A percentile compares a stretch with the other conserved stretches of the same genome.
Evolutionary conservation across 2,797 vertebrate genomes (phyloP).

Genomic region (Syndactyla subalaris): DNA sequence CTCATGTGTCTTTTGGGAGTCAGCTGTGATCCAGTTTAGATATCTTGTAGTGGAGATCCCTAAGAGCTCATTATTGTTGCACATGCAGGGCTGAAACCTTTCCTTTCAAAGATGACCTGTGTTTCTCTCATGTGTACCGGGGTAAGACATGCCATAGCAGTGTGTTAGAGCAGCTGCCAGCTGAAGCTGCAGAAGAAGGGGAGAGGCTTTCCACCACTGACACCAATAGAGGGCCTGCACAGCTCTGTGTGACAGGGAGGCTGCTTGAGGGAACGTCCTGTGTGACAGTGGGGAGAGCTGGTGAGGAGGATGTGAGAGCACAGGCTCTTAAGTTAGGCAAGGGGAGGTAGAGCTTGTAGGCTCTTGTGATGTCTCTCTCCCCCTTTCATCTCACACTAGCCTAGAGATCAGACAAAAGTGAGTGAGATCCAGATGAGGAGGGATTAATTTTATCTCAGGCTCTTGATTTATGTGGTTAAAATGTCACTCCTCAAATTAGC

Average conservation of each 20-base stretch:
- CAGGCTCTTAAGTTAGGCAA: neutral
- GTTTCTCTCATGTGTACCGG: neutral
- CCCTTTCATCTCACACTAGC: accelerated
- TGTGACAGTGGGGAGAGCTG: neutral
- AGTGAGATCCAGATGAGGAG: neutral
- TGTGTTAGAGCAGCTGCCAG: neutral
- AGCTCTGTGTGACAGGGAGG: neutral
- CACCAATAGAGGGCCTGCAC: neutral
- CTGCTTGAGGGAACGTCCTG: accelerated
- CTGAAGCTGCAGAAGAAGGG: neutral
- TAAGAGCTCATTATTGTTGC: neutral
- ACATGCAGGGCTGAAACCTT: neutral
- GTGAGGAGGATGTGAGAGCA: accelerated
- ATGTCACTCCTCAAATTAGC: neutral
- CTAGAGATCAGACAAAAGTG: neutral
- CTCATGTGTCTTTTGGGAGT: neutral
- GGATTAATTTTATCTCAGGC: neutral
- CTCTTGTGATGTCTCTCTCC: neutral
- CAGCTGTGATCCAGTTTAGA: neutral
- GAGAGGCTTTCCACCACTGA: neutral
- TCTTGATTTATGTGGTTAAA: neutral
- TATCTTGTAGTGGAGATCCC: neutral
- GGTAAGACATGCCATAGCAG: accelerated
- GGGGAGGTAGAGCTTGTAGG: neutral
- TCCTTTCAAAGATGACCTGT: accelerated